Conservation (phyloP, 92 coral and sea anemone species). For the Chrysogorgia sp. region DNA sequence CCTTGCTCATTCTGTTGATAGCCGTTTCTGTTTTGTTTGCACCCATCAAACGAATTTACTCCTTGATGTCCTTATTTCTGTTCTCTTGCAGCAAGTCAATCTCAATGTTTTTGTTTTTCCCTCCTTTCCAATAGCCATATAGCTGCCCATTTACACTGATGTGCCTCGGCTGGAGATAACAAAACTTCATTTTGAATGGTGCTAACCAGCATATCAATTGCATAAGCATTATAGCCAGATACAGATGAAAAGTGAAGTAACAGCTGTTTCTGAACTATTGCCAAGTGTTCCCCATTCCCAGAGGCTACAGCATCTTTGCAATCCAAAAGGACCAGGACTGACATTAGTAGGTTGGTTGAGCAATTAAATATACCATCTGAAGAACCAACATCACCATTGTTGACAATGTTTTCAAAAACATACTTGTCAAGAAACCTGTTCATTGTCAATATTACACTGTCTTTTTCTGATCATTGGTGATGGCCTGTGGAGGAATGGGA, state of each 20-base stretch:
- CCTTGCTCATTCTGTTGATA: constrained; percentile 5
- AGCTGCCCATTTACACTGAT: constrained; percentile 11
- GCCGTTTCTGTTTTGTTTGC: constrained; percentile 34
- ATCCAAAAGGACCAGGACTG: constrained; percentile 8
- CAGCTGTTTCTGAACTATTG: constrained; percentile 31
- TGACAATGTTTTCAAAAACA: neutral
- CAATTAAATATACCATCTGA: constrained; percentile 9
- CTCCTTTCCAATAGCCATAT: constrained; percentile 12
- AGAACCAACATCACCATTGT: constrained; percentile 5
- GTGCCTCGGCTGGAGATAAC: constrained; percentile 27
- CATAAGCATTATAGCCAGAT: constrained; percentile 27
- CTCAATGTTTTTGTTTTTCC: constrained; percentile 17
- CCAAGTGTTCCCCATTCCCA: constrained; percentile 34
- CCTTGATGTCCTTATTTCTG: constrained; percentile 26
- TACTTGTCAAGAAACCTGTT: constrained; percentile 4
- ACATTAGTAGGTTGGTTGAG: neutral
- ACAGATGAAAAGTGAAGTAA: constrained; percentile 18
- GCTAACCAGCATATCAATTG: constrained; percentile 21
- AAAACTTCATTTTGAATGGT: constrained; percentile 16
- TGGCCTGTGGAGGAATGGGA: constrained; percentile 3
- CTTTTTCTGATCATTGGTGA: neutral
- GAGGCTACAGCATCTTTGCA: constrained; percentile 12
- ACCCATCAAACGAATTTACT: constrained; percentile 22
- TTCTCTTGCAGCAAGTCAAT: too few species aligned
- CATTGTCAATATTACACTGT: neutral